Base-by-base conservation (phyloP, 2,888 invertebrate genomes). In the Philereme transversata region DNA sequence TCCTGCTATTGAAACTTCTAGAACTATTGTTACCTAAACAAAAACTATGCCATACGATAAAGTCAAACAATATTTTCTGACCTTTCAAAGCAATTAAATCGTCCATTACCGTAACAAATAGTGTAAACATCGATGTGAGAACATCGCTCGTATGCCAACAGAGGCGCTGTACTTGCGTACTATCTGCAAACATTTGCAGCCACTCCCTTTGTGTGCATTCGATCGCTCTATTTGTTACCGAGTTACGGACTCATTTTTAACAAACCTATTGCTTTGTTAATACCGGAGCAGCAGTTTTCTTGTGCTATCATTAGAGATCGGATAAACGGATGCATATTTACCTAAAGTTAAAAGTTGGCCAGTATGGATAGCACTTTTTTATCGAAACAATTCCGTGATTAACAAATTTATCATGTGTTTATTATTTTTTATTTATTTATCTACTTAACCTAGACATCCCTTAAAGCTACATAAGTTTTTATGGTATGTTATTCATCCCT, bases 31-130 rank as follows among this genome's bases (percentile, higher is more conserved):
- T 22, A 0, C 40, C 40, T 40, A 40, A 8, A 40, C n/a, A n/a
- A 40, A 6, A 5, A 5, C 40, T 40, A 7, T 8, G 8, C 77
- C 64, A 77, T 46, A 49, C 57, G 7, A 67, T 71, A 60, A 72
- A 71, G 48, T 71, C 72, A 78, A 80, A 78, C 78, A 81, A 69
- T 64, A 77, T 77, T 43, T 6, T 43, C 71, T 80, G 75, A 82
- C 82, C 78, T 82, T 74, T 76, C 72, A 67, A 68, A 81, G 81
- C 84, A 87, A 89, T 90, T 86, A 90, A 79, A 77, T 69, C 74
- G 75, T 75, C 88, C 83, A 90, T 90, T 89, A 88, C 77, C 71
- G 86, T 86, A 84, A 87, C 83, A 83, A 83, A 82, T 81, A 80
- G 70, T 76, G 72, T 75, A 87, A 87, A 87, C 84, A 88, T 60